These are phyloP conservation scores for Diarsia mendica DNA, from an alignment of 2,888 invertebrate genomes.

Conservation along the genomic window DNA sequence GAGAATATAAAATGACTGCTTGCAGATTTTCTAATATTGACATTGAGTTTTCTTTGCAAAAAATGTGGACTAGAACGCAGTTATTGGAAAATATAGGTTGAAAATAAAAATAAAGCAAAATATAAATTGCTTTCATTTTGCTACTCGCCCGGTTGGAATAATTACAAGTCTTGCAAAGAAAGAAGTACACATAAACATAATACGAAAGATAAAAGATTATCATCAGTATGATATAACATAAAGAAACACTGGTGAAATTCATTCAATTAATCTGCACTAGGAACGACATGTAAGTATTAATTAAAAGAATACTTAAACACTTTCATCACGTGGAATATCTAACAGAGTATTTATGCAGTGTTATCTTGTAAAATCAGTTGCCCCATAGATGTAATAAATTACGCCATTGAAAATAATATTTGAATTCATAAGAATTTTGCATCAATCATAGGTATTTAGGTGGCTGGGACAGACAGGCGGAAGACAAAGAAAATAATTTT, in stretches of 20 bases:
- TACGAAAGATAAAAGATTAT: conserved; percentile 40
- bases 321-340: background rate
- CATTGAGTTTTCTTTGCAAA: conserved; percentile 25
- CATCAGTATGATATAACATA: conserved; percentile 24
- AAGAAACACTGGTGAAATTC: conserved; percentile 27
- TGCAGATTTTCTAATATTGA: conserved; percentile 26
- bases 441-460: too few species aligned
- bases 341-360: background rate
- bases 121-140: conserved; percentile 19
- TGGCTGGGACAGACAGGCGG: background rate
- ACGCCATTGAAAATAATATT: background rate
- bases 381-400: too few species aligned
- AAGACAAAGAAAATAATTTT: background rate
- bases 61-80: background rate
- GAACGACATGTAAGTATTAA: conserved; percentile 19
- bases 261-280: conserved; percentile 27
- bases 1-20: conserved; percentile 39
- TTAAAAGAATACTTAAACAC: conserved; percentile 17
- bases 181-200: conserved; percentile 12
- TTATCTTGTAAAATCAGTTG: background rate
- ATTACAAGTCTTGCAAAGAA: conserved; percentile 21
- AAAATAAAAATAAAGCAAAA: conserved; percentile 14
- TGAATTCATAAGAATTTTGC: background rate
- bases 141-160: conserved; percentile 13
- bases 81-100: conserved; percentile 26